These are phyloP conservation scores for Perca fluviatilis DNA, from an alignment of 2,113 vertebrate genomes.

Conservation along the genomic window DNA sequence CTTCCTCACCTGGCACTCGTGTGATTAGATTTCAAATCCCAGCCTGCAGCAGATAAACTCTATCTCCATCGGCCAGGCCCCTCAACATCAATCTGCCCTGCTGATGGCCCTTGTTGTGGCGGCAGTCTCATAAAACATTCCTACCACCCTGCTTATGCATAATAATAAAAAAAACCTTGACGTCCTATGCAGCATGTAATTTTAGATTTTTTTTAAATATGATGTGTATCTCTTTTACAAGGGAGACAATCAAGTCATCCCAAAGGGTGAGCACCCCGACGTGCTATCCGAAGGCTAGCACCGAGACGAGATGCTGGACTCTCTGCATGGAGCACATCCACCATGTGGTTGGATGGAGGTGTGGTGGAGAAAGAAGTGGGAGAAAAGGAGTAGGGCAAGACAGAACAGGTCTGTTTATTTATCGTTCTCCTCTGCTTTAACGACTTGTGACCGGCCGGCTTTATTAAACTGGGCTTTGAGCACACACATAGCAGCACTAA, in stretches of 20 bases:
- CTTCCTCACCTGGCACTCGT: slow-evolving; percentile 82
- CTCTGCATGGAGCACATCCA: slow-evolving; percentile 25
- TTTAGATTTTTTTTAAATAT: slow-evolving; percentile 53
- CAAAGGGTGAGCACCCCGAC: slow-evolving; percentile 28
- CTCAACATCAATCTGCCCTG: slow-evolving; percentile 76
- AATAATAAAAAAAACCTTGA: slow-evolving; percentile 60
- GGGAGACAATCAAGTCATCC: slow-evolving; percentile 41
- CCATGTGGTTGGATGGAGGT: slow-evolving; percentile 26
- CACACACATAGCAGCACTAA: slow-evolving; percentile 85
- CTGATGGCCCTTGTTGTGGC: slow-evolving; percentile 67
- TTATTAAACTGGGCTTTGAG: slow-evolving; percentile 90
- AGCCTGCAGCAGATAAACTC: slow-evolving; percentile 79
- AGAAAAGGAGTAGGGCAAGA: slow-evolving; percentile 29
- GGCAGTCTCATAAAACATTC: slow-evolving; percentile 61
- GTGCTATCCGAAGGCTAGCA: background rate
- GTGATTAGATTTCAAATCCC: slow-evolving; percentile 83
- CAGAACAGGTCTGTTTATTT: slow-evolving; percentile 81
- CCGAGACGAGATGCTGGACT: slow-evolving; percentile 20
- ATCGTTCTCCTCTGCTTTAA: slow-evolving; percentile 82
- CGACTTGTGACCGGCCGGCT: slow-evolving; percentile 82
- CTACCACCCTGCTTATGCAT: slow-evolving; percentile 57
- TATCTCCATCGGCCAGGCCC: slow-evolving; percentile 83
- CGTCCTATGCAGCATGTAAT: slow-evolving; percentile 51
- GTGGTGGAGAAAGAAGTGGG: slow-evolving; percentile 21
- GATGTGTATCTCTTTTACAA: slow-evolving; percentile 30